Percentiles rank a stretch among this genome's conserved stretches.
Conservation (phyloP, 2,888 invertebrate species). For the Mamestra brassicae region DNA sequence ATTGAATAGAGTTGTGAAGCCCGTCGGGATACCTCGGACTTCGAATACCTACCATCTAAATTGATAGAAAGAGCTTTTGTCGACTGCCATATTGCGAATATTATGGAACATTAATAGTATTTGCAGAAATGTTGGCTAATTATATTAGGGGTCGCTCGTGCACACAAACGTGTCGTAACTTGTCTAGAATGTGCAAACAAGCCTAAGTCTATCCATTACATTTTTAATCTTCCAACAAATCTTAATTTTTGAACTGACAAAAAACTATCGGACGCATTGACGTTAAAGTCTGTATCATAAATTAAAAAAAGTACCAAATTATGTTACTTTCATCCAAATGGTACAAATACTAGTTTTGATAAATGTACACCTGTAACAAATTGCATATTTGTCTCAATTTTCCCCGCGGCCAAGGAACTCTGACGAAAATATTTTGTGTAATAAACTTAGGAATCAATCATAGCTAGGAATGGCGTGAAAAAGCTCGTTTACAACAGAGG, state of each 20-base stretch:
- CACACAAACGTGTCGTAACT: background rate
- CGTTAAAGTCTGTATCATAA: too few species aligned
- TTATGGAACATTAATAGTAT: background rate
- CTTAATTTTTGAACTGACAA: too few species aligned
- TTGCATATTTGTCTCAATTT: slow-evolving; percentile 33
- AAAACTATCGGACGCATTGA: too few species aligned
- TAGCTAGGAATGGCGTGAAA: slow-evolving; percentile 44
- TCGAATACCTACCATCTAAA: slow-evolving; percentile 15
- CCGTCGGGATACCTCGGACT: slow-evolving; percentile 22
- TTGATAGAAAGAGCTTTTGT: slow-evolving; percentile 16
- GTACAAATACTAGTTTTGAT: slow-evolving; percentile 1
- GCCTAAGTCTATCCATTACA: too few species aligned
- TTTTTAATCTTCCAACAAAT: too few species aligned
- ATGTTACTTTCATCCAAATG: background rate
- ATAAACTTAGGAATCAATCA: slow-evolving; percentile 47
- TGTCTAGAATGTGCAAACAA: background rate
- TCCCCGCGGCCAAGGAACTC: slow-evolving; percentile 1
- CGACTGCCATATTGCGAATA: background rate
- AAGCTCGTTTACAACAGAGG: slow-evolving; percentile 42
- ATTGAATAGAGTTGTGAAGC: slow-evolving; percentile 71
- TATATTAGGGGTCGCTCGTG: background rate
- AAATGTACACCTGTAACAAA: background rate
- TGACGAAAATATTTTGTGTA: slow-evolving; percentile 20
- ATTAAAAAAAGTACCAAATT: too few species aligned
- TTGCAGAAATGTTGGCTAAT: background rate